These are phyloP conservation scores for Drosophila dunni DNA, from an alignment of 1,140 invertebrate genomes.

Conservation along the genomic window DNA sequence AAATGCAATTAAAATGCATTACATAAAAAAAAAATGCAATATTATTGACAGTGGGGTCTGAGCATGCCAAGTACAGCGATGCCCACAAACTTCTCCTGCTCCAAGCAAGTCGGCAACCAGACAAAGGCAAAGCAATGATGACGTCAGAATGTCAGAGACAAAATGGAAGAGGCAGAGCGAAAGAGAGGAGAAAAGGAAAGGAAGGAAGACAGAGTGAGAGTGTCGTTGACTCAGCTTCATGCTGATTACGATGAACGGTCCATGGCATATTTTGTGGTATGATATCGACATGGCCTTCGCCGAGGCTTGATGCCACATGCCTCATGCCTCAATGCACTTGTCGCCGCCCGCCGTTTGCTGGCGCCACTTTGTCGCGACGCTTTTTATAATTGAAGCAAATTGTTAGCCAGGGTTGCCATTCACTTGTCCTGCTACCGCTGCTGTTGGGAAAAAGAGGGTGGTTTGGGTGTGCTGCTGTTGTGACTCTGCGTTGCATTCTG, in stretches of 20 bases:
- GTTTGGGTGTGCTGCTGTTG: conserved; percentile 23
- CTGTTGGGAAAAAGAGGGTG: not conserved
- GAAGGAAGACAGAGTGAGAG: not conserved
- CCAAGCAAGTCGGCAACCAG: not conserved
- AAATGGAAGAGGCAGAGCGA: not conserved
- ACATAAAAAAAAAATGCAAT: conserved; percentile 25
- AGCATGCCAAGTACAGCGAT: not conserved
- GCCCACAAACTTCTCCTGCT: not conserved
- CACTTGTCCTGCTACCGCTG: conserved; percentile 47
- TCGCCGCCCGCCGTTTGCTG: conserved; percentile 61
- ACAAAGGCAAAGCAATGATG: conserved; percentile 11
- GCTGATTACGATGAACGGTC: conserved; percentile 59
- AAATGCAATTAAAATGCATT: conserved; percentile 47
- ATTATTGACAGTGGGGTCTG: conserved; percentile 3
- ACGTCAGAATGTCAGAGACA: not conserved
- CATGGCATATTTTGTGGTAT: conserved; percentile 6
- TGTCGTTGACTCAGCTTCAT: conserved; percentile 45
- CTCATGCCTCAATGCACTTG: conserved; percentile 49
- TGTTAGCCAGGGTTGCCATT: conserved; percentile 77
- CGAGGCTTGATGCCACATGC: conserved; percentile 16
- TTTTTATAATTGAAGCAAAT: conserved; percentile 83
- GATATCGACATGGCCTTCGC: conserved; percentile 35
- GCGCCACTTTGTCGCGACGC: conserved; percentile 82
- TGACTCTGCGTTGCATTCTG: conserved; percentile 57
- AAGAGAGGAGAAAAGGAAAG: not conserved